Conservation (phyloP, 2,797 vertebrate species). For the Rhinichthys osculus region DNA sequence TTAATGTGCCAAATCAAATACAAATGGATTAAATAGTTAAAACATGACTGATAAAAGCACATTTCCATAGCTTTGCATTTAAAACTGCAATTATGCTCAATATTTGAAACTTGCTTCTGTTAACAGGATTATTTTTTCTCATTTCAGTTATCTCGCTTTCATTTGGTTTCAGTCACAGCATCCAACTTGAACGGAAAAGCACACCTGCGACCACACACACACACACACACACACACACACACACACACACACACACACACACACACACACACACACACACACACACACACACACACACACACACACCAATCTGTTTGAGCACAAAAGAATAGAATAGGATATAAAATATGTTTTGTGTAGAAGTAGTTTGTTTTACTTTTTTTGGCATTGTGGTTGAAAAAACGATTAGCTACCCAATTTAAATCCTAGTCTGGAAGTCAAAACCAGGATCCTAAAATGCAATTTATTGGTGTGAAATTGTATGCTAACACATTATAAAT, state of each 20-base stretch:
- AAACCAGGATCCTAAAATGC: background rate
- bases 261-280: too few relatives aligned
- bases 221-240: background rate
- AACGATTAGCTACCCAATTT: background rate
- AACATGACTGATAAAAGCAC: background rate
- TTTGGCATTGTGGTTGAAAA: background rate
- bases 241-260: background rate
- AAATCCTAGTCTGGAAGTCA: background rate
- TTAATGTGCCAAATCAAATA: background rate
- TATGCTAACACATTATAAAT: background rate
- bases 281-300: too few relatives aligned
- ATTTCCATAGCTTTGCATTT: background rate
- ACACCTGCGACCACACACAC: background rate
- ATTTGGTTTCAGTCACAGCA: constrained; percentile 42
- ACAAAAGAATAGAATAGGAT: background rate
- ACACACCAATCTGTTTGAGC: background rate
- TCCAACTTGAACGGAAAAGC: constrained; percentile 4
- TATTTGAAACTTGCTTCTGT: constrained; percentile 31
- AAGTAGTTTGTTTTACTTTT: too few relatives aligned
- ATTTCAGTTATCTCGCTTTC: constrained; percentile 33
- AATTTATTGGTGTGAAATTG: constrained; percentile 8
- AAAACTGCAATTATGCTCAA: background rate
- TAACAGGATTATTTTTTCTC: constrained; percentile 33
- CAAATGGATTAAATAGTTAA: background rate
- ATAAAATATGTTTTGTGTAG: background rate